phyloP scores from a whole-genome alignment of 2,888 invertebrate genomes.

The Neoitamus cyanurus region DNA sequence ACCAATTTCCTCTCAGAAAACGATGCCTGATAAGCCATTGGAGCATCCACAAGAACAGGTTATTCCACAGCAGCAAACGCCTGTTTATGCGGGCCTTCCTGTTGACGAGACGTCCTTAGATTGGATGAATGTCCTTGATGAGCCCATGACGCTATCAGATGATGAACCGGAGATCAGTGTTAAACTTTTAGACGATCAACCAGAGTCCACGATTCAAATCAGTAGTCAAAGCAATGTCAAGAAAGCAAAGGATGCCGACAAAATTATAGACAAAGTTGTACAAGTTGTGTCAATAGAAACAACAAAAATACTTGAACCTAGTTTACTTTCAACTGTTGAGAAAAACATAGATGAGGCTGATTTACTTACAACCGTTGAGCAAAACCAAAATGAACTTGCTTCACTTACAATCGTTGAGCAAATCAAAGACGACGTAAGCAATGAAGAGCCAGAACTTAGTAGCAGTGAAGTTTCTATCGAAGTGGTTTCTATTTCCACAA shows the following conservation, averaged over 20 bases:
- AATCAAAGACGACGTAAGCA: not conserved
- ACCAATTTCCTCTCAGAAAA: not conserved
- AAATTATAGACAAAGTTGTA: not conserved
- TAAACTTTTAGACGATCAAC: not conserved
- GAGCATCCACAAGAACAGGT: not conserved
- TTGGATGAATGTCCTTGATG: constrained; percentile 63
- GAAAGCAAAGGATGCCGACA: constrained; percentile 52
- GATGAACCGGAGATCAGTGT: not conserved
- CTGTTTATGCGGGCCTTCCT: constrained; percentile 58
- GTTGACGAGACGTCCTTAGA: constrained; percentile 58
- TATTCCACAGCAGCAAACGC: not conserved
- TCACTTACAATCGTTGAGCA: not conserved
- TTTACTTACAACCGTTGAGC: not conserved
- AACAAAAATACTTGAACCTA: not conserved
- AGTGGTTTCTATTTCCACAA: not conserved
- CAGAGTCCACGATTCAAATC: not conserved
- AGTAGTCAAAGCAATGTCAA: not conserved
- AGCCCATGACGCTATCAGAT: constrained; percentile 61
- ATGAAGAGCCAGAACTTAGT: not conserved
- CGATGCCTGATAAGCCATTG: not conserved
- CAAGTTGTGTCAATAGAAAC: not conserved
- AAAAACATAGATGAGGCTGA: not conserved
- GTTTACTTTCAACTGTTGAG: not conserved
- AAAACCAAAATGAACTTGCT: too few relatives aligned
- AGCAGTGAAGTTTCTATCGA: not conserved